Evolutionary conservation across 2,888 invertebrate genomes (phyloP), one percentile per base, ranked within the genome.

Genomic region (Pristionchus japonicus): DNA sequence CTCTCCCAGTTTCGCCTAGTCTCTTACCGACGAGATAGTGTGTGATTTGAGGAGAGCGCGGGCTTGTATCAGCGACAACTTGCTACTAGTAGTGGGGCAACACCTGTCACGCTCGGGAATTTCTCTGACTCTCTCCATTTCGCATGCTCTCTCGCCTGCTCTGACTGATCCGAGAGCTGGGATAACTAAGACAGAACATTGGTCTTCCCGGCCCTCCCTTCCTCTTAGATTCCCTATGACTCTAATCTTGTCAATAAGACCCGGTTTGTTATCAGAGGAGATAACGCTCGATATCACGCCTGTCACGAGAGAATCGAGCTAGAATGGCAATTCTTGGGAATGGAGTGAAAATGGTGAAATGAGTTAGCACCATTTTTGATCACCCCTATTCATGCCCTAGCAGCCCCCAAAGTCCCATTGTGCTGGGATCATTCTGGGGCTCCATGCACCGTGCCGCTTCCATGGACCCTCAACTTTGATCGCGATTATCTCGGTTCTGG

Each of bases 71-170:
- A 20, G 27, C 31, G 67, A 74, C 70, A 74, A 74, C 43, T 77
- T 77, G 43, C 43, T 77, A 77, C 77, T 77, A 77, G 77, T 77
- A 77, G 77, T 77, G 40, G 77, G 9, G 27, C 77, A 77, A 77
- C 77, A 77, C 77, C 77, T 77, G 77, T 77, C 77, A 43, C 13
- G n/a, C 43, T n/a, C n/a, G n/a, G n/a, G 9, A 52, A 23, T 57
- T n/a, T 23, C 40, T 74, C 43, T 40, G 77, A 43, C 77, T 83
- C 82, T 57, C 52, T 57, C 37, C 1, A 20, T 83, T 83, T 57
- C 52, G 6, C 82, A 17, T 31, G 34, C 82, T 83, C 82, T 83
- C 77, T 77, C 77, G 77, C 23, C 20, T 37, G 37, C 77, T 77
- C 77, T 77, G n/a, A 23, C 40, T 23, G 77, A 3, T 40, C 40